phyloP scores from a whole-genome alignment of 2,888 invertebrate species.

The Syrphus vitripennis region DNA sequence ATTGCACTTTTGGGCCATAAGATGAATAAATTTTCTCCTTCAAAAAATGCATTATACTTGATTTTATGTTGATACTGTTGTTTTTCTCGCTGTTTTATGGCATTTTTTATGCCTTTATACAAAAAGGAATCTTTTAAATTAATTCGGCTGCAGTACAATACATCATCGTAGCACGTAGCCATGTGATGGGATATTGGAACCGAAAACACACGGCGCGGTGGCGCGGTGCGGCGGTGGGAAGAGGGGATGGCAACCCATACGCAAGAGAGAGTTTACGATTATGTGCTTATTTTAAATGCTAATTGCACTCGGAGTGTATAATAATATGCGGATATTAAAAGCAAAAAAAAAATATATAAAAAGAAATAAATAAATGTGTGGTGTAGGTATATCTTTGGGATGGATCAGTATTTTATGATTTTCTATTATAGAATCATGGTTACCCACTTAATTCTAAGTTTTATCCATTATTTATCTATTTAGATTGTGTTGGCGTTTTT shows the following conservation, averaged over 20 bases:
- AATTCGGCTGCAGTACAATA: constrained; percentile 20
- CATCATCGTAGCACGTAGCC: constrained; percentile 15
- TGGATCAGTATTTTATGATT: not conserved
- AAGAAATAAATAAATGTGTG: not conserved
- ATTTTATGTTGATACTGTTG: constrained; percentile 25
- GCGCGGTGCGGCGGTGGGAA: not conserved
- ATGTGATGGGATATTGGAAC: not conserved
- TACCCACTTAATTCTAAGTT: not conserved
- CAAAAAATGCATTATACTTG: constrained; percentile 33
- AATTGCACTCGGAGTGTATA: constrained; percentile 41
- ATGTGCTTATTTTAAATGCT: constrained; percentile 58
- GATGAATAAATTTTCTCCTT: constrained; percentile 49
- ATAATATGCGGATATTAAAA: constrained; percentile 4
- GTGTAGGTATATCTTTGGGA: not conserved
- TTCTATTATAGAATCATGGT: not conserved
- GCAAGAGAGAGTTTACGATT: constrained; percentile 43
- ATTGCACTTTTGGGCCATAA: constrained; percentile 36
- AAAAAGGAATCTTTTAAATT: constrained; percentile 36
- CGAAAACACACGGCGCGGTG: not conserved
- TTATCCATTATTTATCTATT: no score
- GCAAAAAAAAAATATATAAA: not conserved
- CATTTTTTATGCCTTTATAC: constrained; percentile 8
- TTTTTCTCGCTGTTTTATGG: constrained; percentile 13
- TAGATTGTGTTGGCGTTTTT: no score
- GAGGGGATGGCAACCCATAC: not conserved